These are phyloP conservation scores for Nothoprocta perdicaria DNA, from an alignment of 2,113 vertebrate genomes.

Conservation along the genomic window DNA sequence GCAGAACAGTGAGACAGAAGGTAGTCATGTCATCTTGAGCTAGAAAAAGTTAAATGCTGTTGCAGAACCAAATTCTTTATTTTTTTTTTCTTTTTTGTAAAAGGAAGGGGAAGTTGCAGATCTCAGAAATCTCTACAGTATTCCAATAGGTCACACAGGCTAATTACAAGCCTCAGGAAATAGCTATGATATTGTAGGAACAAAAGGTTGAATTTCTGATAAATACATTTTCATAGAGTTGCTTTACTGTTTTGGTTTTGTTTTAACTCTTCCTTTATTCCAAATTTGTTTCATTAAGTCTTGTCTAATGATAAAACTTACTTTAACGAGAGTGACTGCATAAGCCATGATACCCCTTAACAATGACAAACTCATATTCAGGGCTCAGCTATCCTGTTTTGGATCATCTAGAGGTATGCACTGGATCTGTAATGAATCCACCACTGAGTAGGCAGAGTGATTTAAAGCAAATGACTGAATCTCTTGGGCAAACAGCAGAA, in stretches of 20 bases:
- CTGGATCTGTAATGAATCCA: no score
- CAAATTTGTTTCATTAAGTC: not conserved
- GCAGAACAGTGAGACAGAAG: not conserved
- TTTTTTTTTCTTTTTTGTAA: not conserved
- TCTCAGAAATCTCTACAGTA: not conserved
- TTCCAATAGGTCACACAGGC: not conserved
- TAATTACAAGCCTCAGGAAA: not conserved
- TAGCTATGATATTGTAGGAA: not conserved
- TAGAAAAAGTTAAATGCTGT: not conserved
- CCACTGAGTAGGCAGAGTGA: not conserved
- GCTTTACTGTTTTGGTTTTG: not conserved
- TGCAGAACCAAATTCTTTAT: not conserved
- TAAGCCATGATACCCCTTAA: not conserved
- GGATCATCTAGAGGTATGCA: not conserved
- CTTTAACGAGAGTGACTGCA: not conserved
- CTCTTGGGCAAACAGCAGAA: not conserved
- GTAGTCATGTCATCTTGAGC: not conserved
- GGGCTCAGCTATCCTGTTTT: not conserved
- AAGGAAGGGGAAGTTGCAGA: not conserved
- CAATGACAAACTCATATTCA: not conserved
- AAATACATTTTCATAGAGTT: not conserved
- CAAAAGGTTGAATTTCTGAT: not conserved
- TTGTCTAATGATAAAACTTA: not conserved
- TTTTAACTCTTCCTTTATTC: not conserved
- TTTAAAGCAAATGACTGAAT: not conserved